These are phyloP conservation scores for Larimichthys crocea DNA, from an alignment of 2,113 vertebrate genomes.

Conservation along the genomic window DNA sequence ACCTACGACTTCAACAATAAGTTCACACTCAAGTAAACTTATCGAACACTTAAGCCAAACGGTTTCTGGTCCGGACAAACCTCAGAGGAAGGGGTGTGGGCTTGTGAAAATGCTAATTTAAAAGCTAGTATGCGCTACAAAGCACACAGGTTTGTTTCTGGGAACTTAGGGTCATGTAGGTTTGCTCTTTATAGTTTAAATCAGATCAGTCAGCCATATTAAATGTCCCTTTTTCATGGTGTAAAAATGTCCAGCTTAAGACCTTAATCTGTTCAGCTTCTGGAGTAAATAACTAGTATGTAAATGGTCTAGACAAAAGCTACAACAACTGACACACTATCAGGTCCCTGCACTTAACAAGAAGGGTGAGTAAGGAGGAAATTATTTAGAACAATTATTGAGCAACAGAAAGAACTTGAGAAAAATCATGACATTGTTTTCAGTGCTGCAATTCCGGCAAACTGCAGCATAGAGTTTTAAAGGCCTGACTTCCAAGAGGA, in stretches of 20 bases:
- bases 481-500: not conserved
- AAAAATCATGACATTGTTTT: not conserved
- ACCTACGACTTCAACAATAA: not conserved
- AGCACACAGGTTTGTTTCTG: conserved; percentile 23
- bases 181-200: not conserved
- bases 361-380: not conserved
- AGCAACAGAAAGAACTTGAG: conserved; percentile 1
- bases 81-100: conserved; percentile 25
- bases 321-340: not conserved
- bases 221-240: not conserved
- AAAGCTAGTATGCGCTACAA: conserved; percentile 9
- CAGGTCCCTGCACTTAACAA: not conserved
- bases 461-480: not conserved
- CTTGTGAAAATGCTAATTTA: conserved; percentile 49
- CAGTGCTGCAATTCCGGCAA: not conserved
- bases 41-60: not conserved
- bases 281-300: not conserved
- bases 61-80: not conserved
- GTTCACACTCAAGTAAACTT: not conserved
- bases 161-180: not conserved
- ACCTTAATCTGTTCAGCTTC: not conserved
- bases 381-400: conserved; percentile 7
- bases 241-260: not conserved
- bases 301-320: no score
- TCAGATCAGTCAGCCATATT: conserved; percentile 1